A percentile compares a stretch with the other conserved stretches of the same genome.
phyloP scores from a whole-genome alignment of 1,140 invertebrate species.

The Nixonia krombeini region DNA sequence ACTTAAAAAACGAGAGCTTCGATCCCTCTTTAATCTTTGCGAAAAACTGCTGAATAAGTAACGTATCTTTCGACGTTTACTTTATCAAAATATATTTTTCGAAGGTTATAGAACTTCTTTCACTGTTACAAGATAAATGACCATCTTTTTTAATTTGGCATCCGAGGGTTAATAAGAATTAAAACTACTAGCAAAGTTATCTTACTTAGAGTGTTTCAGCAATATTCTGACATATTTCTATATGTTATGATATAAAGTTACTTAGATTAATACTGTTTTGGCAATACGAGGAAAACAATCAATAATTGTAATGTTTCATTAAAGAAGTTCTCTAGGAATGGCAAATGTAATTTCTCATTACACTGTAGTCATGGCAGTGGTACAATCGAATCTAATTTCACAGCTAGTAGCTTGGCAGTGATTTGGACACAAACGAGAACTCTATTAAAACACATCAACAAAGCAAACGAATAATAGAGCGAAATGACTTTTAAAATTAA shows the following conservation, averaged over 20 bases:
- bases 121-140: not conserved
- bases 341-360: conserved; percentile 26
- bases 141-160: conserved; percentile 8
- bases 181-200: no score
- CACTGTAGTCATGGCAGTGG: conserved; percentile 38
- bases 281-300: no score
- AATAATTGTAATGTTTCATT: conserved; percentile 36
- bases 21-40: conserved; percentile 16
- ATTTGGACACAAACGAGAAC: conserved; percentile 23
- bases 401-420: conserved; percentile 43
- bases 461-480: conserved; percentile 21
- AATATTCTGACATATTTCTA: no score
- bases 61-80: no score
- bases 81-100: conserved; percentile 1
- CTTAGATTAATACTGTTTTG: no score
- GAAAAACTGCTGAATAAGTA: conserved; percentile 27
- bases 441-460: conserved; percentile 9
- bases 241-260: no score
- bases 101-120: not conserved
- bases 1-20: conserved; percentile 32
- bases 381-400: conserved; percentile 25
- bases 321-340: conserved; percentile 22
- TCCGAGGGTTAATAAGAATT: no score
- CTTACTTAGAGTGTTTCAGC: no score
- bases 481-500: no score